Evolutionary conservation across 2,113 vertebrate species (phyloP).

Genomic region (Chaetura pelagica): DNA sequence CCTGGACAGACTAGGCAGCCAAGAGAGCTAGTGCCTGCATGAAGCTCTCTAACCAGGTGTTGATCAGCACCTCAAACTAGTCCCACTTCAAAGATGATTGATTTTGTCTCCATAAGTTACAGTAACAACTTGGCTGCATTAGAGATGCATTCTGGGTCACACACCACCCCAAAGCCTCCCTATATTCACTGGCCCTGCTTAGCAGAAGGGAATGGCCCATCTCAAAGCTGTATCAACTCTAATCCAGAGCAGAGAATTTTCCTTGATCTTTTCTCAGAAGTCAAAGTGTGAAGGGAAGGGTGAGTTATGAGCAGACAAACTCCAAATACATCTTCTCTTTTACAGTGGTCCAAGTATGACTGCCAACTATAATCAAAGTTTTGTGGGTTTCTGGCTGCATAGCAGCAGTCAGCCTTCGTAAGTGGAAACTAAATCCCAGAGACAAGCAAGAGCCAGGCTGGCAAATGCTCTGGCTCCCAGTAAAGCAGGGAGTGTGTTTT

Average conservation of each 20-base stretch:
- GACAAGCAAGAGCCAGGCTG: not conserved
- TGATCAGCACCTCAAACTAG: not conserved
- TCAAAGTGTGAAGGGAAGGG: not conserved
- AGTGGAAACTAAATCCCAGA: slow-evolving; percentile 52
- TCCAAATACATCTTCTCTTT: slow-evolving; percentile 49
- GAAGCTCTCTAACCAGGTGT: not conserved
- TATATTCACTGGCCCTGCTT: not conserved
- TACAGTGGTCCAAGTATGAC: slow-evolving; percentile 10
- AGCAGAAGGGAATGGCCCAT: not conserved
- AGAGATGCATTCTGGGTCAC: not conserved
- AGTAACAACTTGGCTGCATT: not conserved
- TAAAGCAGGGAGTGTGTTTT: not conserved
- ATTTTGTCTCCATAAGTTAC: not conserved
- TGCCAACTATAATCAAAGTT: slow-evolving; percentile 64
- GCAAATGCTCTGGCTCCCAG: not conserved
- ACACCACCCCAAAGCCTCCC: not conserved
- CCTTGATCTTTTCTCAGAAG: slow-evolving; percentile 29
- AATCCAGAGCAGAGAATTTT: not conserved
- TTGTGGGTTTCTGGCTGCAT: slow-evolving; percentile 59
- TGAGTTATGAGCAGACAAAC: slow-evolving; percentile 7
- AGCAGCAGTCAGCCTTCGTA: slow-evolving; percentile 35
- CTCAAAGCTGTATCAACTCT: not conserved
- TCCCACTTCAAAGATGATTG: not conserved
- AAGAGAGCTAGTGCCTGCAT: not conserved
- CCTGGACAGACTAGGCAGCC: not conserved